Base-by-base conservation (phyloP, 2,888 invertebrate species). In the Campaea margaritaria region DNA sequence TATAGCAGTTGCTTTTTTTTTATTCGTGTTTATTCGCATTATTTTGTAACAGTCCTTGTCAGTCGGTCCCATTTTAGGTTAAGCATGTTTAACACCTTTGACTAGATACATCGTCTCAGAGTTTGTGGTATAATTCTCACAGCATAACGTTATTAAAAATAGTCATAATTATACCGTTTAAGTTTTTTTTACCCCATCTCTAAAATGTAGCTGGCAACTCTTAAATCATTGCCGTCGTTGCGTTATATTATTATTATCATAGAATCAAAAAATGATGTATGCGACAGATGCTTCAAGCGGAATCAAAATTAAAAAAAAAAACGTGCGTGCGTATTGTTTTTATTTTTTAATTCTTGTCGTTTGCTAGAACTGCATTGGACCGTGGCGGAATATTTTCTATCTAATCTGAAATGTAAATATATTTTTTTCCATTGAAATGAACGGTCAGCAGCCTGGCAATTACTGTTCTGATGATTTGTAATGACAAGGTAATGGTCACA, bases 341-440 rank as follows among this genome's bases (percentile, higher is more conserved):
- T 63, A 58, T 68, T 52, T 42, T 58, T 36, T n/a, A 12, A 55
- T 67, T 66, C 62, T 39, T 15, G 41, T 50, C 41, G 28, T 28
- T 51, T n/a, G 64, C 67, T 65, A 63, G 56, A 15, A 47, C 38
- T 39, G 36, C 76, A 69, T 60, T 72, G 64, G 57, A 62, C 53
- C 67, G 62, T 71, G 3, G 31, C 47, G 58, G 65, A 68, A 67
- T 65, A 70, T 70, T 81, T 82, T 83, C 79, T 83, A 79, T 66
- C 73, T 73, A 73, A 82, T 83, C 74, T 73, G 51, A 62, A 78
- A 77, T 79, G 71, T 71, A 76, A 83, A 83, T 81, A 46, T 31
- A n/a, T 21, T n/a, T 44, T 49, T 61, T 50, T 48, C 47, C 27
- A 27, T 38, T 8, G 31, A 50, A 28, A 65, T 58, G 47, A 51